Evolutionary conservation across 2,113 vertebrate species (phyloP).

Genomic region (Corythaeola cristata): DNA sequence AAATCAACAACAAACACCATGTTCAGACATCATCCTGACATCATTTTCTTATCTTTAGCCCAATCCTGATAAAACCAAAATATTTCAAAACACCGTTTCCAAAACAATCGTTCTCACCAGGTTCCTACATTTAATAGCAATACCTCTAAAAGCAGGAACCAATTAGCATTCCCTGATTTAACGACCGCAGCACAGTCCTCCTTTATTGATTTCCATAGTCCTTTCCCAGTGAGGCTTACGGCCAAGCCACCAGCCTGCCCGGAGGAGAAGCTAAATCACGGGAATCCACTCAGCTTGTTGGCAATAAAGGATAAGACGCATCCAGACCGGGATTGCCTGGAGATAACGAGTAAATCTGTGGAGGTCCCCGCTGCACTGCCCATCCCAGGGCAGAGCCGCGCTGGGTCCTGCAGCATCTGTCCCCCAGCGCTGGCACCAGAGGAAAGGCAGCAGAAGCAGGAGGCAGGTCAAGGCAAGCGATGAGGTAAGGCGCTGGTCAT

Average conservation of each 20-base stretch:
- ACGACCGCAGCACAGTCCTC: neutral
- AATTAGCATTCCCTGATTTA: neutral
- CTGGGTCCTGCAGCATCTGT: neutral
- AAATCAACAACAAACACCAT: neutral
- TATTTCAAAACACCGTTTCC: neutral
- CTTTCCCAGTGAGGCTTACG: neutral
- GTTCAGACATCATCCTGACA: neutral
- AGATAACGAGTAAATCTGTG: neutral
- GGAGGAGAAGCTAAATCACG: neutral
- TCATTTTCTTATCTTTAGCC: neutral
- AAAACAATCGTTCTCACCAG: neutral
- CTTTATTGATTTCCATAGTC: neutral
- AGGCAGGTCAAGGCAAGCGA: neutral
- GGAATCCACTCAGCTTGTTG: neutral
- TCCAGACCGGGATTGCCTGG: neutral
- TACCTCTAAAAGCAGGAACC: neutral
- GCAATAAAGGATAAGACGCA: neutral
- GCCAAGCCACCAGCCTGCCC: neutral
- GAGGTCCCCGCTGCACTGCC: neutral
- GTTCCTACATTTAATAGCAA: neutral
- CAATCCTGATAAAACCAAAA: neutral
- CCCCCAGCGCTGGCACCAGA: neutral
- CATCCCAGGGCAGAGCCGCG: rapidly evolving
- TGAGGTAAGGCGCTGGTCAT: neutral
- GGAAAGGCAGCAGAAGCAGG: neutral